Percentiles rank a stretch among this genome's conserved stretches.
phyloP scores from a whole-genome alignment of 2,797 vertebrate species.

The Phrynocephalus guinanensis region DNA sequence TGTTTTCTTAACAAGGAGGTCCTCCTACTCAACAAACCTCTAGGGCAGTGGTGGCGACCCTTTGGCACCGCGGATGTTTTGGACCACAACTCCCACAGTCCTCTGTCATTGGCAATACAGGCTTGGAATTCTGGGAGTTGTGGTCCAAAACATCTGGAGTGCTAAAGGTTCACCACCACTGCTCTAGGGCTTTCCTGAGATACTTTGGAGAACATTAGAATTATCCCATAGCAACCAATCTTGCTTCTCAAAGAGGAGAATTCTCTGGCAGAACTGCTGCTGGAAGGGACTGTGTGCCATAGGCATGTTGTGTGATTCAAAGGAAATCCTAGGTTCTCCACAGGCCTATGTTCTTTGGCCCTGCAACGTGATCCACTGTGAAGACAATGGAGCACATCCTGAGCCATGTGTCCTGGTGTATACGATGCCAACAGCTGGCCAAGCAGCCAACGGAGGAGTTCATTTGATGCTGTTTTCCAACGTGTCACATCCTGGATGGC shows the following conservation, averaged over 20 bases:
- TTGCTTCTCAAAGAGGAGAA: background rate
- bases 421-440: background rate
- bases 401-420: background rate
- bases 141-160: too few relatives aligned
- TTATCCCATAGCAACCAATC: constrained; percentile 8
- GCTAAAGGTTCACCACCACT: too few relatives aligned
- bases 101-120: too few relatives aligned
- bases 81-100: too few relatives aligned
- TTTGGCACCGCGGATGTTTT: too few relatives aligned
- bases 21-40: too few relatives aligned
- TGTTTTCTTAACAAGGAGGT: background rate
- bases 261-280: too few relatives aligned
- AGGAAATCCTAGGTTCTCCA: background rate
- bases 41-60: too few relatives aligned
- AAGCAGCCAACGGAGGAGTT: background rate
- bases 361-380: background rate
- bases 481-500: background rate
- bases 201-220: background rate
- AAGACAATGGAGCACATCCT: background rate
- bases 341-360: background rate
- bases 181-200: too few relatives aligned
- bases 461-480: background rate
- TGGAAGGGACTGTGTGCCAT: background rate
- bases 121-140: too few relatives aligned
- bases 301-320: background rate